Evolutionary conservation across 2,888 invertebrate species (phyloP).

Genomic region (Thysanoteuthis rhombus): DNA sequence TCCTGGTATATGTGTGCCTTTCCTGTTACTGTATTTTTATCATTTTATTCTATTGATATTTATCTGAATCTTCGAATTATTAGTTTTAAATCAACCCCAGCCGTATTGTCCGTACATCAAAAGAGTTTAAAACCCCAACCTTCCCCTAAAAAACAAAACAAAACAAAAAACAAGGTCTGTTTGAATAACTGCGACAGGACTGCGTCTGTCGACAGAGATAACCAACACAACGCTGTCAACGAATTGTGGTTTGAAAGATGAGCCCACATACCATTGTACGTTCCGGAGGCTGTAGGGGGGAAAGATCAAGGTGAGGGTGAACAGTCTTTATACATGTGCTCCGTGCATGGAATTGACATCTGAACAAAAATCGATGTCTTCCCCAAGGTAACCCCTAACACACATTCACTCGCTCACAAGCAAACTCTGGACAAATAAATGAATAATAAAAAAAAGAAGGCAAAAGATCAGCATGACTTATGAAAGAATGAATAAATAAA

Average conservation of each 20-base stretch:
- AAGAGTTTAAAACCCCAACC: too few species aligned
- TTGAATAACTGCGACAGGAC: neutral
- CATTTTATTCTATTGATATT: too few species aligned
- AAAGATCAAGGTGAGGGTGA: neutral
- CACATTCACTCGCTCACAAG: too few species aligned
- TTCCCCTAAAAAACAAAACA: too few species aligned
- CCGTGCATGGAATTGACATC: neutral
- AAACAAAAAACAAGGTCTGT: neutral
- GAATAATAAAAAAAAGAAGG: too few species aligned
- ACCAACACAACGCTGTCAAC: neutral
- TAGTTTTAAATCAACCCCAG: neutral
- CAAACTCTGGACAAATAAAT: too few species aligned
- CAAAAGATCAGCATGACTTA: too few species aligned
- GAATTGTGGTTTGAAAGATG: neutral
- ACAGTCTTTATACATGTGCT: neutral
- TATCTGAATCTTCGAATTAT: neutral
- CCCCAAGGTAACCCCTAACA: too few species aligned
- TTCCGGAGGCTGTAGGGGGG: neutral
- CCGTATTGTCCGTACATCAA: neutral
- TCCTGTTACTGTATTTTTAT: too few species aligned
- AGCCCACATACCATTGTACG: neutral
- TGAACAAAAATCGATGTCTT: too few species aligned
- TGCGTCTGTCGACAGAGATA: neutral
- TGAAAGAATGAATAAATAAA: too few species aligned
- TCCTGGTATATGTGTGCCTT: too few species aligned